These are phyloP conservation scores for Hippocampus abdominalis DNA, from an alignment of 2,113 vertebrate species.

Conservation along the genomic window DNA sequence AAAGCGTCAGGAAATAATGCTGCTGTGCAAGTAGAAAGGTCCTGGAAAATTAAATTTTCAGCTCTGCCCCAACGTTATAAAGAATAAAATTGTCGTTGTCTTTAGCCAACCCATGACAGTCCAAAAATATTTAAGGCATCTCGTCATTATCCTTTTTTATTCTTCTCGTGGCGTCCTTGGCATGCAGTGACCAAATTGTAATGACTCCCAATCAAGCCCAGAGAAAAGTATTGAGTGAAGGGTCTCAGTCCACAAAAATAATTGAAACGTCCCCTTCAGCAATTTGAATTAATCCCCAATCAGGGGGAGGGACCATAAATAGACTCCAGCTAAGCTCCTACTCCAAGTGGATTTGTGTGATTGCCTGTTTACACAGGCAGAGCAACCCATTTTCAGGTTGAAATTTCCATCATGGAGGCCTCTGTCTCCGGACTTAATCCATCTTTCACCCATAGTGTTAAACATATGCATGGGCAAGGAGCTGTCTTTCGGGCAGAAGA, in stretches of 20 bases:
- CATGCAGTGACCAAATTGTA: neutral
- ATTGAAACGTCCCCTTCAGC: constrained; percentile 31
- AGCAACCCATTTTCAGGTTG: constrained; percentile 25
- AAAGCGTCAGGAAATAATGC: neutral
- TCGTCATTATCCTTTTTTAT: neutral
- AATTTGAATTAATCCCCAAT: constrained; percentile 32
- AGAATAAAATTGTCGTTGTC: too few species aligned
- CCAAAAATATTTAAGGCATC: too few species aligned
- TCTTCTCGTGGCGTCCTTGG: too few species aligned
- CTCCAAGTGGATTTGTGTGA: constrained; percentile 35
- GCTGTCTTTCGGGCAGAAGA: neutral
- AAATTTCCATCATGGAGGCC: constrained; percentile 25
- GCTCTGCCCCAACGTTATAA: neutral
- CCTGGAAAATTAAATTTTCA: neutral
- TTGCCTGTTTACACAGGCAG: constrained; percentile 24
- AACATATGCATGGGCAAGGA: constrained; percentile 26
- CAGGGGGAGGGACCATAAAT: constrained; percentile 27
- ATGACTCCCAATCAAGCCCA: constrained; percentile 5
- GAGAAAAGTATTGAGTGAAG: constrained; percentile 28
- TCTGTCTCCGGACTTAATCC: constrained; percentile 13
- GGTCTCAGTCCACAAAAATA: constrained; percentile 16
- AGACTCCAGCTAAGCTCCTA: constrained; percentile 23
- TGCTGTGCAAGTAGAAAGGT: neutral
- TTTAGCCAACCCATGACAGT: too few species aligned
- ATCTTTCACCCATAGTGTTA: constrained; percentile 11